Evolutionary conservation across 1,140 invertebrate species (phyloP), one percentile per base, ranked within the genome.

Genomic region (Manduca sexta): DNA sequence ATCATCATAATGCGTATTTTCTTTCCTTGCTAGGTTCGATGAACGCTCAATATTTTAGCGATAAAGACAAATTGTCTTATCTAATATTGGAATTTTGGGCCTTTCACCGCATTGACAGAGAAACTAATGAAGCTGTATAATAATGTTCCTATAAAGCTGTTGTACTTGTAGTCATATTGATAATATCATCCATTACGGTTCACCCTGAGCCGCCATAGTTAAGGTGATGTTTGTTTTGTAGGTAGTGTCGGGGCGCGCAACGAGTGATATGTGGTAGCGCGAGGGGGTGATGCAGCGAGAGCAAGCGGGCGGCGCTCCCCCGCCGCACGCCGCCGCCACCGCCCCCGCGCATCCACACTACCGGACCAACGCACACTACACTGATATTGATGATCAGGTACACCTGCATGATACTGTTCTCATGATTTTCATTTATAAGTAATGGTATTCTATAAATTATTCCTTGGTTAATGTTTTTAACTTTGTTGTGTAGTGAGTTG

Each of bases 301-400:
- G 30, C 69, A 67, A 59, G 75, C 71, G 74, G 79, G 81, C 77
- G 75, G 72, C 69, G 72, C 75, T 60, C 64, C 72, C 69, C 77
- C 69, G 69, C 70, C 78, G 68, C 74, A 68, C 55, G 56, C 67
- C 45, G 50, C 66, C 74, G 73, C 67, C 68, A 50, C 71, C 57
- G 60, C 54, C 49, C 47, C 49, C 52, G 52, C 56, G 52, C 74
- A 64, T 57, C 52, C 63, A 37, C 68, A 66, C 57, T 79, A 69
- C 63, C 80, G 73, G 29, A 35, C 69, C 17, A 70, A 79, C 64
- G 35, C 64, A 33, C 56, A 65, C 15, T 84, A 84, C 57, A 56
- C 81, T 3, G 85, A 87, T 49, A 86, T 87, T 42, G 85, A 87
- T 63, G 84, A 87, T 54, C 85, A 87, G 76, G 85, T 86, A 57